Percentiles rank a stretch among this genome's conserved stretches.
Conservation (phyloP, 2,888 invertebrate genomes). For the Eupithecia exiguata region DNA sequence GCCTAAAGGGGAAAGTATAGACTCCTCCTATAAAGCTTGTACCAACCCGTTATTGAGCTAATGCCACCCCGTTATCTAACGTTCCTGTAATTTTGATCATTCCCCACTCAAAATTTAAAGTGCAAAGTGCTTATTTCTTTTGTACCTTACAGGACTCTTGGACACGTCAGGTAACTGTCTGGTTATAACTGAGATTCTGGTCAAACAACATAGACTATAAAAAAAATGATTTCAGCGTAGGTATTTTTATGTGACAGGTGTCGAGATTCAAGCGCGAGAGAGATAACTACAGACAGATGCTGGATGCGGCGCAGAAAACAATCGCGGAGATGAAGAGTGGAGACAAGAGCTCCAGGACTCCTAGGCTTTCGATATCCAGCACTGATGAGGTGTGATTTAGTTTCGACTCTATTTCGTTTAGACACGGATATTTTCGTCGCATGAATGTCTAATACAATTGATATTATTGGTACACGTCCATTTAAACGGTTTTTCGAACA, state of each 20-base stretch:
- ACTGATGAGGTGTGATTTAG: constrained; percentile 86
- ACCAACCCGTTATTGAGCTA: neutral
- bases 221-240: neutral
- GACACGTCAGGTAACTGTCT: neutral
- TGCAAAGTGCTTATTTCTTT: too few species aligned
- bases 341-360: constrained; percentile 74
- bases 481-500: too few species aligned
- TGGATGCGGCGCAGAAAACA: constrained; percentile 93
- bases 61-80: neutral
- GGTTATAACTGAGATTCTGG: too few species aligned
- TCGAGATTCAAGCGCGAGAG: constrained; percentile 93
- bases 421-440: too few species aligned
- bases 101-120: too few species aligned
- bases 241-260: constrained; percentile 58
- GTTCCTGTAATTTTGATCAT: neutral
- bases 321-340: constrained; percentile 89
- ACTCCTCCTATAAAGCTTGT: neutral
- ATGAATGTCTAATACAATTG: too few species aligned
- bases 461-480: too few species aligned
- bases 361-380: constrained; percentile 86
- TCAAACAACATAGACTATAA: too few species aligned
- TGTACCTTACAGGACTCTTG: too few species aligned
- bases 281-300: constrained; percentile 94
- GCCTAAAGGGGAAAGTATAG: neutral
- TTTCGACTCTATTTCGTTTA: neutral